Evolutionary conservation across 2,797 vertebrate genomes (phyloP), one percentile per base, ranked within the genome.

Genomic region (Sternotherus odoratus): DNA sequence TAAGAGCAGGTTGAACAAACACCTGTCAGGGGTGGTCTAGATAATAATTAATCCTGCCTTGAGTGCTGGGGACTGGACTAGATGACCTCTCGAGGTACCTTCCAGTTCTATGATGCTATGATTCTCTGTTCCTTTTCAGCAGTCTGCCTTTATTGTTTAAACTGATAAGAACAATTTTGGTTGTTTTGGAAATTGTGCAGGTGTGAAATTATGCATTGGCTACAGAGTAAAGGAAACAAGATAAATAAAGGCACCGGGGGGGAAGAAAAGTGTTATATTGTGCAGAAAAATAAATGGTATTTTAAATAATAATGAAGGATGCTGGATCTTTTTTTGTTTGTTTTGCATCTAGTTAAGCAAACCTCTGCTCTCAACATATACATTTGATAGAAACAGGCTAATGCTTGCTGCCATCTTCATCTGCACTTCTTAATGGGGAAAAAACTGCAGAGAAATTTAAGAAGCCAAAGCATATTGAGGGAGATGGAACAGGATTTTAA

Each of bases 201-300:
- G 84, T 95, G 43, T 93, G 93, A 94, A 95, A 93, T 92, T 83
- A 94, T 91, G 46, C 82, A 66, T 89, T 74, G 88, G 57, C 19
- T 90, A 39, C 23, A 28, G 89, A 95, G 90, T 39, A 95, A 95
- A 88, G 54, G 77, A 81, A 82, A 78, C 5, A 72, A 86, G 6
- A 8, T 28, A 93, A 93, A 94, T 75, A 85, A 82, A 87, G 83
- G 79, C 46, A 63, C 16, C 80, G 5, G 17, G 43, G 1, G 24
- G 49, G 63, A 87, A 19, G 84, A 86, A 17, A 0, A 84, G 2
- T 39, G 16, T 13, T 86, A 86, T 78, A 63, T 5, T 80, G 23
- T 78, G 5, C 74, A 82, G 56, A 39, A 46, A 91, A 95, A 92
- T 85, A 93, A 89, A 85, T 49, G 36, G 1, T 53, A 57, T 57